Conservation (phyloP, 2,113 vertebrate genomes). For the Thalassoma bifasciatum region DNA sequence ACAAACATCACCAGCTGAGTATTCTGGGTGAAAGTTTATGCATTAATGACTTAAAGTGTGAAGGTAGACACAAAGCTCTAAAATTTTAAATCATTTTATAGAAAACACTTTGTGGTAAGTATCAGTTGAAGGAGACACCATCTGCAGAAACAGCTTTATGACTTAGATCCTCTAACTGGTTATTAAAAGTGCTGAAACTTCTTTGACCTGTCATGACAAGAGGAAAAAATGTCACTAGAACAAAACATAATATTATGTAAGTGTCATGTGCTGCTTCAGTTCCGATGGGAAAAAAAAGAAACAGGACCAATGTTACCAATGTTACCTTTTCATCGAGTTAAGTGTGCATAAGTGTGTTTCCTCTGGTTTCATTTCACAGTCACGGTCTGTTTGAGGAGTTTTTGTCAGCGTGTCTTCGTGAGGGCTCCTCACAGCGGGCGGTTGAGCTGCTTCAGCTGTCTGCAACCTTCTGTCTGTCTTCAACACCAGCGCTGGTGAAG, state of each 20-base stretch:
- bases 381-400: slow-evolving; percentile 83
- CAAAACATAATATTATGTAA: too few species aligned
- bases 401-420: slow-evolving; percentile 77
- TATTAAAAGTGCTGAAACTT: background rate
- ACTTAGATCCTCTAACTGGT: background rate
- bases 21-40: background rate
- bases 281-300: too few species aligned
- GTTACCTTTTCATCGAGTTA: too few species aligned
- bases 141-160: background rate
- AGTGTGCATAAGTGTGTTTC: background rate
- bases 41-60: too few species aligned
- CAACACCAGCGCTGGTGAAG: slow-evolving; percentile 77
- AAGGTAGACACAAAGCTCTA: too few species aligned
- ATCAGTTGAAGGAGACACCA: background rate
- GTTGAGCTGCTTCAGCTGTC: slow-evolving; percentile 89
- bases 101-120: background rate
- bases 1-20: too few species aligned
- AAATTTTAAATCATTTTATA: background rate
- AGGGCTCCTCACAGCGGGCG: slow-evolving; percentile 72
- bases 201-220: background rate
- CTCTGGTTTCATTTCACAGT: slow-evolving; percentile 71
- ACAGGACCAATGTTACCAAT: too few species aligned
- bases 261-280: too few species aligned
- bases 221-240: background rate
- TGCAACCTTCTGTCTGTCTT: slow-evolving; percentile 81